These are phyloP conservation scores for Acestrorhynchus altus DNA, from an alignment of 2,797 vertebrate species.

Conservation along the genomic window DNA sequence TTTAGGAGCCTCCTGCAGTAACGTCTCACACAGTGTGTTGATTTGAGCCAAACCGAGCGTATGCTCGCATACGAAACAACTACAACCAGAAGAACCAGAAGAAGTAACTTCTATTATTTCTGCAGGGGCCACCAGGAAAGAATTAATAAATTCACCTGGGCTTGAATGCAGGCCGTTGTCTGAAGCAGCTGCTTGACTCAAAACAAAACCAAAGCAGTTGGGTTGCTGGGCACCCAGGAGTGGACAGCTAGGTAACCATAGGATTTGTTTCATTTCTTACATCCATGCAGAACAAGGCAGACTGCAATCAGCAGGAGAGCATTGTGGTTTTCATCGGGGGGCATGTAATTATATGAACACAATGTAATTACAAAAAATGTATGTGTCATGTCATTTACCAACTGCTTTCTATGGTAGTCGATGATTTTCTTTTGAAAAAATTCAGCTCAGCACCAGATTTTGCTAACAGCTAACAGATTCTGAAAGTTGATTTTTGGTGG, in stretches of 20 bases:
- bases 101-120: too few relatives aligned
- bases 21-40: not conserved
- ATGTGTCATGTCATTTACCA: not conserved
- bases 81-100: not conserved
- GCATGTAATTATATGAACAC: not conserved
- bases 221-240: not conserved
- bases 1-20: slow-evolving; percentile 1
- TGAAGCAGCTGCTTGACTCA: not conserved
- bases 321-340: not conserved
- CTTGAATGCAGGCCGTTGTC: not conserved
- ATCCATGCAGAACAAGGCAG: not conserved
- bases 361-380: not conserved
- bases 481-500: too few relatives aligned
- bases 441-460: too few relatives aligned
- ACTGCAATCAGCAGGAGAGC: not conserved
- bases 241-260: not conserved
- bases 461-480: too few relatives aligned
- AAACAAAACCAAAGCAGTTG: not conserved
- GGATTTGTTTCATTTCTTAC: not conserved
- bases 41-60: not conserved
- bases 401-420: not conserved
- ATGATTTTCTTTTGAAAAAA: not conserved
- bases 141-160: not conserved
- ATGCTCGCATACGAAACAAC: not conserved
- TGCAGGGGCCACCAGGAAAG: not conserved